A percentile compares a stretch with the other conserved stretches of the same genome.
phyloP scores from a whole-genome alignment of 2,888 invertebrate species.

The Trichogramma evanescens region DNA sequence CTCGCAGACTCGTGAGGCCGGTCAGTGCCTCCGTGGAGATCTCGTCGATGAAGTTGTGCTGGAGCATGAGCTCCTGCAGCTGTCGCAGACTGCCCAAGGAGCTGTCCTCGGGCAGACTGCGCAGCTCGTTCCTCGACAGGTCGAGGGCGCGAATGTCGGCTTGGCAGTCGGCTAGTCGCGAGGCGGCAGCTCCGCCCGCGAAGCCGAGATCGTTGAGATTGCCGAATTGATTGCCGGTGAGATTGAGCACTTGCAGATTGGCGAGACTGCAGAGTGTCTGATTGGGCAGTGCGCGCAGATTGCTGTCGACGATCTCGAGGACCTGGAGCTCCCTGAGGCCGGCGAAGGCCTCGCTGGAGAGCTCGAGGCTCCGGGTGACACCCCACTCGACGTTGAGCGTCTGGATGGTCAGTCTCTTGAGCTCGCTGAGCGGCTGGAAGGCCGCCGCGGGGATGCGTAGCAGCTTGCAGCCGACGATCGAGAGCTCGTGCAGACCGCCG shows the following conservation, averaged over 20 bases:
- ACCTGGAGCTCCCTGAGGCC: slow-evolving; percentile 74
- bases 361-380: slow-evolving; percentile 65
- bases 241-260: slow-evolving; percentile 74
- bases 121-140: slow-evolving; percentile 73
- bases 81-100: slow-evolving; percentile 70
- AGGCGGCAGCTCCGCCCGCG: slow-evolving; percentile 44
- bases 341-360: slow-evolving; percentile 64
- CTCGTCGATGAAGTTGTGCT: slow-evolving; percentile 76
- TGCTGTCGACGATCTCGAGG: slow-evolving; percentile 76
- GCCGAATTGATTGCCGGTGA: slow-evolving; percentile 76
- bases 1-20: slow-evolving; percentile 70
- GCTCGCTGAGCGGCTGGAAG: slow-evolving; percentile 71
- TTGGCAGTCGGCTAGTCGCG: slow-evolving; percentile 47
- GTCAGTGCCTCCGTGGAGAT: slow-evolving; percentile 73
- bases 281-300: slow-evolving; percentile 72
- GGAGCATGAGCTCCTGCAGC: slow-evolving; percentile 70
- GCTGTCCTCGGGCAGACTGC: slow-evolving; percentile 64
- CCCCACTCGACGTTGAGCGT: slow-evolving; percentile 77
- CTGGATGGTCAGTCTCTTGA: slow-evolving; percentile 71
- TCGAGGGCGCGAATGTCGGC: slow-evolving; percentile 70
- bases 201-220: slow-evolving; percentile 73
- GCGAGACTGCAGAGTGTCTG: slow-evolving; percentile 72
- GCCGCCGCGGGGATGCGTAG: slow-evolving; percentile 67
- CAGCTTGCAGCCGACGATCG: slow-evolving; percentile 73
- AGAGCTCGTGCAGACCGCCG: slow-evolving; percentile 66